phyloP scores from a whole-genome alignment of 2,888 invertebrate species.

The Meloe dianella region DNA sequence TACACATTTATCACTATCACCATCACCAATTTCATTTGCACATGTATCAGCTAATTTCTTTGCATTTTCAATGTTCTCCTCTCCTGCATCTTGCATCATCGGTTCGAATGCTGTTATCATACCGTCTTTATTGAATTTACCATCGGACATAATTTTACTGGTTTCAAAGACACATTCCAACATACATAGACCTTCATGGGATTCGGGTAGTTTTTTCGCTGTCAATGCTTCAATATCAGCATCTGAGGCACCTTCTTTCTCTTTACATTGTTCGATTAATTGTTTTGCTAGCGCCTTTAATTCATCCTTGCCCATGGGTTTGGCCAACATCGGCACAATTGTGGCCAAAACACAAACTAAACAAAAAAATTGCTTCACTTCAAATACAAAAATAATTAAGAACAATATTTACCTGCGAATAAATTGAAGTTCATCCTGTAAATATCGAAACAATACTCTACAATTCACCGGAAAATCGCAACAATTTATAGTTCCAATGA shows the following conservation, averaged over 20 bases:
- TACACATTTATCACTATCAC: constrained; percentile 44
- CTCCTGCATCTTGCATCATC: constrained; percentile 44
- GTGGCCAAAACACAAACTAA: constrained; percentile 8
- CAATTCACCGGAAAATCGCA: not conserved
- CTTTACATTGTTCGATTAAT: constrained; percentile 46
- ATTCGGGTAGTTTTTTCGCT: constrained; percentile 48
- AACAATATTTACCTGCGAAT: not conserved
- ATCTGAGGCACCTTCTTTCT: constrained; percentile 49
- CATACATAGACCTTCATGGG: constrained; percentile 51
- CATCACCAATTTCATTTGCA: constrained; percentile 46
- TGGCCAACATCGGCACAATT: not conserved
- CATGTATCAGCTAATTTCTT: constrained; percentile 48
- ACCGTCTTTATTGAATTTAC: constrained; percentile 51
- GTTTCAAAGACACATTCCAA: constrained; percentile 53
- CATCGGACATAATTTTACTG: constrained; percentile 51
- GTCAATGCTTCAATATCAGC: constrained; percentile 49
- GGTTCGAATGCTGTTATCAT: constrained; percentile 47
- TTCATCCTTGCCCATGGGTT: not conserved
- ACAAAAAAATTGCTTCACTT: no score
- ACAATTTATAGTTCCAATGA: not conserved
- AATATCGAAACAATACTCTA: not conserved
- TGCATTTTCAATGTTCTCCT: constrained; percentile 44
- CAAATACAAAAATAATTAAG: no score
- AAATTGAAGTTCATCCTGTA: not conserved
- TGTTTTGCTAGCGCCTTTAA: constrained; percentile 3